phyloP scores from a whole-genome alignment of 2,888 invertebrate species.

The Saturnia pavonia region DNA sequence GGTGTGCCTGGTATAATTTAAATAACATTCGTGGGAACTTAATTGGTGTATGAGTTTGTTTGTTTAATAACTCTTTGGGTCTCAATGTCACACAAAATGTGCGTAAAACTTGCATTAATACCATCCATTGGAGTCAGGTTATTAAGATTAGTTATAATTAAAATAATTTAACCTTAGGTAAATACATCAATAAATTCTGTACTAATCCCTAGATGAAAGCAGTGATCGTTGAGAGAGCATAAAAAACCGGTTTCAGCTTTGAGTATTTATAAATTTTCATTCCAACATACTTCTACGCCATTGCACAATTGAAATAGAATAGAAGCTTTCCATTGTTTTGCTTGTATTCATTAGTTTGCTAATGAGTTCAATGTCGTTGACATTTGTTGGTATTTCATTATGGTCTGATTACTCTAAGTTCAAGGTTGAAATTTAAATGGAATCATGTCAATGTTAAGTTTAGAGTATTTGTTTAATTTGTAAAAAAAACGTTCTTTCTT shows the following conservation, averaged over 20 bases:
- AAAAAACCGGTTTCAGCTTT: too few relatives aligned
- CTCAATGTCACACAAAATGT: too few relatives aligned
- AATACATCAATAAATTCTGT: too few relatives aligned
- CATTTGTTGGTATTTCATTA: not conserved
- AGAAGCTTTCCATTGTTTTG: not conserved
- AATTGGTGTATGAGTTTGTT: too few relatives aligned
- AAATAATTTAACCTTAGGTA: too few relatives aligned
- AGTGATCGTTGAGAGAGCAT: too few relatives aligned
- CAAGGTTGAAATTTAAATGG: slow-evolving; percentile 14
- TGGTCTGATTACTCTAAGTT: not conserved
- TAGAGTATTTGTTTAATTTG: not conserved
- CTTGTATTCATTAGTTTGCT: slow-evolving; percentile 1
- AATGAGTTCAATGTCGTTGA: slow-evolving; percentile 15
- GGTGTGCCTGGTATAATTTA: too few relatives aligned
- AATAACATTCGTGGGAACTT: too few relatives aligned
- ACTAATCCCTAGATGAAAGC: not conserved
- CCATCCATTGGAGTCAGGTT: too few relatives aligned
- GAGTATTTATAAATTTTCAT: not conserved
- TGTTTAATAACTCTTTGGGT: too few relatives aligned
- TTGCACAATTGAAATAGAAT: not conserved
- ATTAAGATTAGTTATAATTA: too few relatives aligned
- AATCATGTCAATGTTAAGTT: slow-evolving; percentile 14
- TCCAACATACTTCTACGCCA: not conserved
- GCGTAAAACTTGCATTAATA: too few relatives aligned
- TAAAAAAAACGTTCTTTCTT: not conserved